Conservation (phyloP, 2,797 vertebrate species). For the Parambassis ranga region DNA sequence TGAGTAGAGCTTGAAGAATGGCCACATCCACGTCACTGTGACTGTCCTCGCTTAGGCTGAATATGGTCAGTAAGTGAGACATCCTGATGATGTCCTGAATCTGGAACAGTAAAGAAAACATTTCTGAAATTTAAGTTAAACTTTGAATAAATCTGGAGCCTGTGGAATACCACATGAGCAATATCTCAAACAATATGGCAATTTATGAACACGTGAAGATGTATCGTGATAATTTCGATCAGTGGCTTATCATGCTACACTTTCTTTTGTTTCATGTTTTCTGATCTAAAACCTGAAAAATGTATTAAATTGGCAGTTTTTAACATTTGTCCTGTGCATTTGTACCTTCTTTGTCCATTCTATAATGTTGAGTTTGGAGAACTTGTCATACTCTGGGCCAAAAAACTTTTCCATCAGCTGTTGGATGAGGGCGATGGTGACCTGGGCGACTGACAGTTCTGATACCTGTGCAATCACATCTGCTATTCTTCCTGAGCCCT, state of each 20-base stretch:
- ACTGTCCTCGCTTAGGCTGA: constrained; percentile 84
- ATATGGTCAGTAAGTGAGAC: constrained; percentile 88
- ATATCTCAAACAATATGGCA: no score
- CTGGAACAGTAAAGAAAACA: constrained; percentile 71
- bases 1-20: constrained; percentile 93
- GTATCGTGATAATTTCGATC: background rate
- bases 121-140: no score
- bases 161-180: no score
- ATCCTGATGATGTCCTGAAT: constrained; percentile 93
- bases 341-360: constrained; percentile 95
- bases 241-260: no score
- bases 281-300: background rate
- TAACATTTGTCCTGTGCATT: background rate
- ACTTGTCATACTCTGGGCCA: constrained; percentile 79
- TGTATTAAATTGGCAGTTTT: background rate
- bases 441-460: constrained; percentile 71
- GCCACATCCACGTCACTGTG: constrained; percentile 92
- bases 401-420: constrained; percentile 85
- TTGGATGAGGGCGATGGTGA: constrained; percentile 83
- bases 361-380: constrained; percentile 78
- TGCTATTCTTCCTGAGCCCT: constrained; percentile 92
- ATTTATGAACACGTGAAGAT: background rate
- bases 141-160: no score
- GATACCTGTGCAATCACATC: constrained; percentile 91
- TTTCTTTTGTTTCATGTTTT: no score